Base-by-base conservation (phyloP, 37 sponge, comb jelly and placozoan species). In the Diacarnus erythraeanus region DNA sequence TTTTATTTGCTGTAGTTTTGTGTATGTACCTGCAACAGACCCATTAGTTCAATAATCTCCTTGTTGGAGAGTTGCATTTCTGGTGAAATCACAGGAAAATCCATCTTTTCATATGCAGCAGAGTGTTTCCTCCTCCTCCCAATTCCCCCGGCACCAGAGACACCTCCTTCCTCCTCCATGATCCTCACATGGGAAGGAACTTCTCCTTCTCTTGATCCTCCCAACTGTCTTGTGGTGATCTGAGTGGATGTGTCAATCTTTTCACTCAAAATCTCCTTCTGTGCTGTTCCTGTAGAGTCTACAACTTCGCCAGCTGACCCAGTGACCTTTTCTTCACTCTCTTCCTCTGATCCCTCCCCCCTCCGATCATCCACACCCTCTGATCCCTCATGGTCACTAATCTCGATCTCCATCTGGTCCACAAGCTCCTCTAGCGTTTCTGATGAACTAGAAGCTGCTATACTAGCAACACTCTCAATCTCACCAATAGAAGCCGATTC, bases 371-470 rank as follows among this genome's bases (percentile, higher is more conserved):
- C 74, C 56, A 12, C 40, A 22, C 43, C 83, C 41, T 31, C 79
- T 8, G 26, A 81, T 25, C 59, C 77, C 9, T 83, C 89, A 20
- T 72, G 69, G 42, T 82, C 89, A 78, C 89, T 88, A 36, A 88
- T 78, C 79, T 88, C 83, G 22, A 88, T 88, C 74, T 88, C 89
- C 89, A 88, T 88, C 59, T 88, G 89, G 35, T 83, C 89, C 33
- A 88, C 83, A 21, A 88, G 74, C 51, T 87, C 81, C 64, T 77
- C 72, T 23, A 76, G 59, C 12, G 76, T 76, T 8, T 70, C 81
- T 6, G 72, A 27, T 1, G 74, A 74, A 3, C 43, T 42, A 4
- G 71, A 71, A 4, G 36, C 71, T 6, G 76, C 34, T 3, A 59
- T 29, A 33, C 59, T 59, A 26, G 12, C 76, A 15, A 6, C 0